Conservation (phyloP, 2,888 invertebrate genomes). For the Proisotoma minuta region DNA sequence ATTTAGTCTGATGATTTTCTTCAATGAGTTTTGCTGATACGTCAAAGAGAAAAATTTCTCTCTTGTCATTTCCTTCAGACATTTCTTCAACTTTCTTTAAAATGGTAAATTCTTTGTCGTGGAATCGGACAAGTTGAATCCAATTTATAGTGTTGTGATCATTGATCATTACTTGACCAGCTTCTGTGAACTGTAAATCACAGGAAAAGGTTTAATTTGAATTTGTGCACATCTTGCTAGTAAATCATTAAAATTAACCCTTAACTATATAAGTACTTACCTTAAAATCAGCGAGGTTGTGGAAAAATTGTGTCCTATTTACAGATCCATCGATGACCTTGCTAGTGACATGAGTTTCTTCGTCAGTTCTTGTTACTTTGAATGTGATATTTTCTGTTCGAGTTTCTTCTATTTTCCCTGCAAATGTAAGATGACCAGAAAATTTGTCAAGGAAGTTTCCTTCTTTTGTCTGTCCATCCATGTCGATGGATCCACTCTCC, state of each 20-base stretch:
- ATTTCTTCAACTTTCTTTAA: neutral
- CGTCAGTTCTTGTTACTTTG: neutral
- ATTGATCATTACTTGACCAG: neutral
- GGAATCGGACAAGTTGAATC: constrained; percentile 2
- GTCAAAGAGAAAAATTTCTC: constrained; percentile 1
- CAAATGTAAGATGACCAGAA: neutral
- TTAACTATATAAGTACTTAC: neutral
- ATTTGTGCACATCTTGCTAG: neutral
- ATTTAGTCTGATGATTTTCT: constrained; percentile 18
- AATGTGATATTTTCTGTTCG: neutral
- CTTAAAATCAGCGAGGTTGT: constrained; percentile 7
- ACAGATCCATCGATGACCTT: neutral
- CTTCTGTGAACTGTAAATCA: neutral
- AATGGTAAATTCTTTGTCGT: constrained; percentile 3
- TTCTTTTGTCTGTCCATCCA: neutral
- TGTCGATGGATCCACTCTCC: neutral
- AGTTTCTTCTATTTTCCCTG: neutral
- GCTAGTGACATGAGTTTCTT: neutral
- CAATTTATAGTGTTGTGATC: neutral
- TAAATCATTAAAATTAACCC: neutral
- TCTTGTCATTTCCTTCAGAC: neutral
- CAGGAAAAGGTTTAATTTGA: neutral
- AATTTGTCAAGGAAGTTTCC: neutral
- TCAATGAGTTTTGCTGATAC: neutral
- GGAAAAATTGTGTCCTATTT: neutral